A percentile compares a stretch with the other conserved stretches of the same genome.
Conservation (phyloP, 2,888 invertebrate species). For the Cotesia congregata region DNA sequence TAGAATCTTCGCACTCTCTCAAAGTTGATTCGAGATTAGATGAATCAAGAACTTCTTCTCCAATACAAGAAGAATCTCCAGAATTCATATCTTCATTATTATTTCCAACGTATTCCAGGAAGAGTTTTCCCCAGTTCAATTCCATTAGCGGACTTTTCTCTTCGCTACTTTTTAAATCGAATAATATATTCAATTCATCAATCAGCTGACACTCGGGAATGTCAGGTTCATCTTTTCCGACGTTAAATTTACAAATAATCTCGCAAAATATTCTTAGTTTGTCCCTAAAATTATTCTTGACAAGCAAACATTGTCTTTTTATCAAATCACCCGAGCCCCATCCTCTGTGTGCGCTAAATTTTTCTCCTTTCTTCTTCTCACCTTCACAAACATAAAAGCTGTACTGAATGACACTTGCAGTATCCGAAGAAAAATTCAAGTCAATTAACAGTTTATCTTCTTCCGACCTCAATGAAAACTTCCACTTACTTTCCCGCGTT, state of each 20-base stretch:
- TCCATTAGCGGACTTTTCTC: background rate
- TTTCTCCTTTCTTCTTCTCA: background rate
- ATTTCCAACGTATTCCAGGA: background rate
- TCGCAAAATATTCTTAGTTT: background rate
- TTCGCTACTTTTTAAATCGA: background rate
- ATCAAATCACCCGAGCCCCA: background rate
- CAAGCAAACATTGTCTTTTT: background rate
- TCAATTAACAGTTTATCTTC: background rate
- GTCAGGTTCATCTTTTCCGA: background rate
- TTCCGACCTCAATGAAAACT: background rate
- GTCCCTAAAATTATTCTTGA: background rate
- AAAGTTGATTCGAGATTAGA: background rate
- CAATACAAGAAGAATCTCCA: background rate
- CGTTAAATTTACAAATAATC: background rate
- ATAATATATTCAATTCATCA: slow-evolving; percentile 8
- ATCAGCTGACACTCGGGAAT: background rate
- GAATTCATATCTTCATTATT: background rate
- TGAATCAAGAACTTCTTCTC: background rate
- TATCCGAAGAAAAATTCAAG: background rate
- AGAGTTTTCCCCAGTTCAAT: background rate
- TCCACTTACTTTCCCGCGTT: background rate
- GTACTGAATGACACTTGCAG: background rate
- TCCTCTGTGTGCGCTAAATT: background rate
- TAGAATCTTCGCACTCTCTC: background rate
- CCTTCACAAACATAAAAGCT: background rate